Conservation (phyloP, 2,888 invertebrate species). For the Amphimallon solstitiale region DNA sequence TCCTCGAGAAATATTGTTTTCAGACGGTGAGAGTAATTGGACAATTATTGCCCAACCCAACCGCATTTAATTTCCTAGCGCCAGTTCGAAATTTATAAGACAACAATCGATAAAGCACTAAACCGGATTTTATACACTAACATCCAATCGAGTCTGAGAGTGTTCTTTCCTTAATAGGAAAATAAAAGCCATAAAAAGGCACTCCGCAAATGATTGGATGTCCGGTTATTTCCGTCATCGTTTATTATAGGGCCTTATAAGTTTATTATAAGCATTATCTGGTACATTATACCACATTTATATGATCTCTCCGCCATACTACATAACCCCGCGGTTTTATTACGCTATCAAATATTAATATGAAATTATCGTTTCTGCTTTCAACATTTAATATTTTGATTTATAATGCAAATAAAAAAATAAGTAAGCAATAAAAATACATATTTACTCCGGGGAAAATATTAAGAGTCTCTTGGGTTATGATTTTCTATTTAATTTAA, state of each 20-base stretch:
- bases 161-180: constrained; percentile 44
- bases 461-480: no score
- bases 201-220: constrained; percentile 46
- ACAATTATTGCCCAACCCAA: constrained; percentile 1
- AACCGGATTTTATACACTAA: constrained; percentile 44
- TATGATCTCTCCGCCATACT: constrained; percentile 15
- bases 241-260: constrained; percentile 48
- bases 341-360: constrained; percentile 24
- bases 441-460: neutral
- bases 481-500: no score
- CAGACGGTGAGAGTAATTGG: neutral
- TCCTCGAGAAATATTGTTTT: no score
- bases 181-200: constrained; percentile 49
- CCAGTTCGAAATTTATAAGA: constrained; percentile 23
- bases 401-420: neutral
- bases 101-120: constrained; percentile 31
- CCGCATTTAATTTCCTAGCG: constrained; percentile 23
- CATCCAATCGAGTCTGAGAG: constrained; percentile 43
- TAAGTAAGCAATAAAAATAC: neutral
- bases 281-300: constrained; percentile 36
- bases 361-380: constrained; percentile 11
- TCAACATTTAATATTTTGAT: constrained; percentile 15
- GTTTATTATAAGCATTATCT: constrained; percentile 48
- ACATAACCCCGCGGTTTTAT: constrained; percentile 14
- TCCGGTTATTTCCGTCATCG: constrained; percentile 44